A percentile compares a stretch with the other conserved stretches of the same genome.
phyloP scores from a whole-genome alignment of 2,888 invertebrate genomes.

The Phengaris alcon region DNA sequence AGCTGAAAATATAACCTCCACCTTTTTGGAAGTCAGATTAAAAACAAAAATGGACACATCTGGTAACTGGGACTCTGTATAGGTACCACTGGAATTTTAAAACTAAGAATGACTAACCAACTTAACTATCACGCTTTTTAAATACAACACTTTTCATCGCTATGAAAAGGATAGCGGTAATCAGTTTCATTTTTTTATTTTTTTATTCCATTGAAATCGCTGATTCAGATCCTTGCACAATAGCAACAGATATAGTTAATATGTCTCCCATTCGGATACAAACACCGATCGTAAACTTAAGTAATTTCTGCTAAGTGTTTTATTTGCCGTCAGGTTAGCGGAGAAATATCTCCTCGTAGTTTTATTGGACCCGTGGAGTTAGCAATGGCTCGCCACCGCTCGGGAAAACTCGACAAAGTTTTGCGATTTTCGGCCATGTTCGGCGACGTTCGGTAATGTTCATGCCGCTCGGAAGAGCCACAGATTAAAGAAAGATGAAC shows the following conservation, averaged over 20 bases:
- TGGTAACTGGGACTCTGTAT: not conserved
- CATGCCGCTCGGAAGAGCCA: no score
- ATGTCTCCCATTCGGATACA: not conserved
- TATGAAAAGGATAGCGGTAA: no score
- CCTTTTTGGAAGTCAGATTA: not conserved
- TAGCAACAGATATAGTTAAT: not conserved
- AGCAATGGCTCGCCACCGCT: not conserved
- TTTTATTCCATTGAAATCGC: not conserved
- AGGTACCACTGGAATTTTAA: no score
- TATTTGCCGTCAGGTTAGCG: constrained; percentile 22
- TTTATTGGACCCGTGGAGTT: constrained; percentile 17
- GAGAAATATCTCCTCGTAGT: constrained; percentile 22
- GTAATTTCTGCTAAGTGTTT: constrained; percentile 23
- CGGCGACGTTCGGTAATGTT: not conserved
- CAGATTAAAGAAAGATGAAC: no score
- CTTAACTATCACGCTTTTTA: no score
- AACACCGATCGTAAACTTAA: constrained; percentile 18
- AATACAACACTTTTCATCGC: no score
- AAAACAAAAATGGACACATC: not conserved
- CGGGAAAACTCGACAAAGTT: not conserved
- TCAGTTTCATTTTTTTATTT: not conserved
- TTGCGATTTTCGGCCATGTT: not conserved
- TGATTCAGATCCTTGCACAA: not conserved
- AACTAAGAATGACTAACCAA: no score
- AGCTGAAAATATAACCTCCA: no score